Percentiles rank a stretch among this genome's conserved stretches.
phyloP scores from a whole-genome alignment of 2,888 invertebrate species.

The Ormyrus nitidulus region DNA sequence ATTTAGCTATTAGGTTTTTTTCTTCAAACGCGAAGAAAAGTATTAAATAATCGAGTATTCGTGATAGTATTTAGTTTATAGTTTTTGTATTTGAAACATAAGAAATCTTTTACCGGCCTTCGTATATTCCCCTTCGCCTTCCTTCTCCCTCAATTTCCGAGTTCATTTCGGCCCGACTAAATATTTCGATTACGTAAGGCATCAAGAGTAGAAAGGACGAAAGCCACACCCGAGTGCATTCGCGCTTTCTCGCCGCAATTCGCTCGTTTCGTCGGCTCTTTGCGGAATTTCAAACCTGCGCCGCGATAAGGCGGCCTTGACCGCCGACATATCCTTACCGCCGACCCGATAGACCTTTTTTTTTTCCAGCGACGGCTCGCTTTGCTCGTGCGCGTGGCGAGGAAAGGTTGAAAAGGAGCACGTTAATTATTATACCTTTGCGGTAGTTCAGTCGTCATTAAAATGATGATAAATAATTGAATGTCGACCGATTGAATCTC shows the following conservation, averaged over 20 bases:
- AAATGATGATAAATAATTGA: no score
- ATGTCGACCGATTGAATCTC: no score
- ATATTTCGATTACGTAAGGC: neutral
- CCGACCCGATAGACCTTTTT: slow-evolving; percentile 49
- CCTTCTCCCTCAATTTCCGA: no score
- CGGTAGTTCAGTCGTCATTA: neutral
- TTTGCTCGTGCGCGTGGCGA: no score
- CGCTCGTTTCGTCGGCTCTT: slow-evolving; percentile 1
- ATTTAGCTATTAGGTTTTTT: no score
- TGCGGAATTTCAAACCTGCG: slow-evolving; percentile 28
- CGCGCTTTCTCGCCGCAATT: slow-evolving; percentile 43
- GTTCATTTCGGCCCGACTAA: neutral
- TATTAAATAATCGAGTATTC: no score
- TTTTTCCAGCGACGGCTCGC: neutral
- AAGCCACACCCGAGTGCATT: slow-evolving; percentile 57
- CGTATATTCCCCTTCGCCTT: no score
- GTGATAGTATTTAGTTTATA: no score
- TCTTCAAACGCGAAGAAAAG: no score
- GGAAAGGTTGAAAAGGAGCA: no score
- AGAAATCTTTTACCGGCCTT: no score
- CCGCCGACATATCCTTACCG: slow-evolving; percentile 46
- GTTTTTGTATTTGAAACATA: no score
- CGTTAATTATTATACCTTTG: neutral
- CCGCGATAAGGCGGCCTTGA: slow-evolving; percentile 38
- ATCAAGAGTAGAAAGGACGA: slow-evolving; percentile 42